Conservation (phyloP, 2,113 vertebrate species). For the Chlorocebus sabaeus region DNA sequence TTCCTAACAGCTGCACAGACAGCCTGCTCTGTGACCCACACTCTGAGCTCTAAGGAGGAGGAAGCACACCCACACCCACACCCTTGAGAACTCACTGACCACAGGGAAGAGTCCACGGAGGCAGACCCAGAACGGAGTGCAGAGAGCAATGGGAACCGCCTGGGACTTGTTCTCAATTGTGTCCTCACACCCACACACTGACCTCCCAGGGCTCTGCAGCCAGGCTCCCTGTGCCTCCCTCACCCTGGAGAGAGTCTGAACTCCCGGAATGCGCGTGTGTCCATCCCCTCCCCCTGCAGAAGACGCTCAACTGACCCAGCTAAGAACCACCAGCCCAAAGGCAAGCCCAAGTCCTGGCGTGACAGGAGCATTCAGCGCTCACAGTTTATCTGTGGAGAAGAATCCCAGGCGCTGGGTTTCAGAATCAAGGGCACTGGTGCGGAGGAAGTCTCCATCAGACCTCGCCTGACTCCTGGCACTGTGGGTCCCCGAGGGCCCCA, state of each 20-base stretch:
- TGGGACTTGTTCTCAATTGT: not conserved
- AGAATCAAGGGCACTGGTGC: not conserved
- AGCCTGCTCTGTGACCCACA: not conserved
- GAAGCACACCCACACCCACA: not conserved
- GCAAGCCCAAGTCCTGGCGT: not conserved
- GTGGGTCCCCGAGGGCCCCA: too few species aligned
- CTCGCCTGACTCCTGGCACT: not conserved
- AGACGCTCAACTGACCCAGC: not conserved
- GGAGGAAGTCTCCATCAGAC: not conserved
- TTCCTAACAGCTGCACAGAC: not conserved
- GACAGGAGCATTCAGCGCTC: not conserved
- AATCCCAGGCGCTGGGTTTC: not conserved
- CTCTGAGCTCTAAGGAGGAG: not conserved
- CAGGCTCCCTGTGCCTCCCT: fast-evolving
- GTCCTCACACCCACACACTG: too few species aligned
- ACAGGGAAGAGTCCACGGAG: not conserved
- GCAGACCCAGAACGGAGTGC: not conserved
- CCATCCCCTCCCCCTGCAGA: too few species aligned
- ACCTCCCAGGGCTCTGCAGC: not conserved
- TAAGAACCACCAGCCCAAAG: not conserved
- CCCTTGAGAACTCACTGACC: not conserved
- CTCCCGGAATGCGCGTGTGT: too few species aligned
- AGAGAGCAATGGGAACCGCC: not conserved
- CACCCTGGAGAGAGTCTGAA: fast-evolving
- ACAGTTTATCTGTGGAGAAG: too few species aligned